A percentile compares a stretch with the other conserved stretches of the same genome.
These are phyloP conservation scores for Drosophila colorata DNA, from an alignment of 2,888 invertebrate genomes.

Conservation along the genomic window DNA sequence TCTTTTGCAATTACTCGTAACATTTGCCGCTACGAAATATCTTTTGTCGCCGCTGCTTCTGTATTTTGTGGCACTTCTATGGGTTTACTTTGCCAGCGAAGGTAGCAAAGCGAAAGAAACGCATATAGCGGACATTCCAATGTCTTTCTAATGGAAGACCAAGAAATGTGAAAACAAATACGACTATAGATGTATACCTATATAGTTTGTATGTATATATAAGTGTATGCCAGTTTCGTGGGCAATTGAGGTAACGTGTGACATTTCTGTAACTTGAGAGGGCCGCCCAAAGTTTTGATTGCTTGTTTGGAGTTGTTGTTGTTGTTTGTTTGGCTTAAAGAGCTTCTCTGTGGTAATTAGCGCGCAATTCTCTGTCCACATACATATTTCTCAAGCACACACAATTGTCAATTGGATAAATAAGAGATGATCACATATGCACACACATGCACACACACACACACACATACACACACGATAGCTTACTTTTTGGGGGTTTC, in stretches of 20 bases:
- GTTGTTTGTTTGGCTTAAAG: conserved; percentile 3
- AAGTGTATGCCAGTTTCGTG: conserved; percentile 1
- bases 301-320: conserved; percentile 12
- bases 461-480: background rate
- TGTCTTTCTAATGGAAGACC: conserved; percentile 80
- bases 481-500: conserved; percentile 43
- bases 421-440: background rate
- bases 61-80: conserved; percentile 62
- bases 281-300: conserved; percentile 33
- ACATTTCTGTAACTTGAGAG: conserved; percentile 26
- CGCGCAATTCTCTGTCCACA: background rate
- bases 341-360: conserved; percentile 19
- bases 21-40: conserved; percentile 45
- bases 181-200: conserved; percentile 3
- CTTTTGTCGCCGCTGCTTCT: conserved; percentile 23
- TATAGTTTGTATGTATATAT: background rate
- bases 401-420: background rate
- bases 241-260: conserved; percentile 9
- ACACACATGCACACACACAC: background rate
- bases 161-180: conserved; percentile 67
- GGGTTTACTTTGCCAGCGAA: conserved; percentile 51
- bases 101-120: conserved; percentile 27
- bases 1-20: conserved; percentile 65
- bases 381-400: background rate
- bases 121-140: conserved; percentile 52